Percentiles rank a stretch among this genome's conserved stretches.
phyloP scores from a whole-genome alignment of 2,113 vertebrate genomes.

The Manacus vitellinus region DNA sequence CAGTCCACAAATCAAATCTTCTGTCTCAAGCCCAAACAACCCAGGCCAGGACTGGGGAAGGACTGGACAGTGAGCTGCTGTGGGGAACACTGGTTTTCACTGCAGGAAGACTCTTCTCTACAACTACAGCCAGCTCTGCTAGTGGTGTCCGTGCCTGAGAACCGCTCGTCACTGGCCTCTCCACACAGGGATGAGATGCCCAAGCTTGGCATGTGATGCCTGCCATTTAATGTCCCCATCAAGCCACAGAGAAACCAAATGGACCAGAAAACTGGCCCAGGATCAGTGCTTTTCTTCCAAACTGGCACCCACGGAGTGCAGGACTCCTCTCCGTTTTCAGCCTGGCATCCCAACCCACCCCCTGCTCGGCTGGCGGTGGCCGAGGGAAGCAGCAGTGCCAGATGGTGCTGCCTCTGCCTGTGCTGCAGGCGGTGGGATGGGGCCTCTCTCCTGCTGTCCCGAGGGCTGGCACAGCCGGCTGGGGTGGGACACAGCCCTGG shows the following conservation, averaged over 20 bases:
- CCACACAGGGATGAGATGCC: background rate
- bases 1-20: background rate
- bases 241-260: slow-evolving; percentile 33
- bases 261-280: slow-evolving; percentile 27
- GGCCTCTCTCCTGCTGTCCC: background rate
- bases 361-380: background rate
- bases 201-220: background rate
- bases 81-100: background rate
- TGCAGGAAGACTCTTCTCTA: background rate
- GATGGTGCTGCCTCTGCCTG: fast-evolving
- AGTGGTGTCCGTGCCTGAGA: background rate
- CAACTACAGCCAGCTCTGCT: background rate
- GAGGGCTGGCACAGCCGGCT: background rate
- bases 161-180: background rate
- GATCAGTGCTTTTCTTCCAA: background rate
- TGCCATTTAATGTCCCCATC: slow-evolving; percentile 2
- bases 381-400: background rate
- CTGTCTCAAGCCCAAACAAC: background rate
- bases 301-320: background rate
- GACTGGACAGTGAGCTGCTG: background rate
- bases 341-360: background rate
- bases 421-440: fast-evolving
- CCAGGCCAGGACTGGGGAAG: background rate
- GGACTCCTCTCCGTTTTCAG: background rate
- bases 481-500: fast-evolving